phyloP scores from a whole-genome alignment of 2,797 vertebrate species.

The Pteropus rufus region DNA sequence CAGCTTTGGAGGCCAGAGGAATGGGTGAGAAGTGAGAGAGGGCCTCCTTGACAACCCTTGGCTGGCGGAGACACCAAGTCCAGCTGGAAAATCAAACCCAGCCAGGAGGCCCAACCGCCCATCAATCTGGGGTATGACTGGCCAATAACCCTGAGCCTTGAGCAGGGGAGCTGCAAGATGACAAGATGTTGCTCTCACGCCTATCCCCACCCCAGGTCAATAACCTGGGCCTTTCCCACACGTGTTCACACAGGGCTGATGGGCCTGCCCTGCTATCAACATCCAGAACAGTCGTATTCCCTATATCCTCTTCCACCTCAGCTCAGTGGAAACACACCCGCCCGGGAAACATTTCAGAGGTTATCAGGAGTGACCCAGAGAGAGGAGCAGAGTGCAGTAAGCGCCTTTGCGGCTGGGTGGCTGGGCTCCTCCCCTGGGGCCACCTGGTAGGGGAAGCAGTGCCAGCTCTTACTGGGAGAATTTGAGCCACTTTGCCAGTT shows the following conservation, averaged over 20 bases:
- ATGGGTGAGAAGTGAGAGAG: background rate
- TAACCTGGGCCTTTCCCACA: background rate
- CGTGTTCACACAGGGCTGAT: accelerated
- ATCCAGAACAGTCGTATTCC: background rate
- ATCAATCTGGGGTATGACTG: background rate
- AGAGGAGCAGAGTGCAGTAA: background rate
- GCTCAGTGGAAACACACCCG: background rate
- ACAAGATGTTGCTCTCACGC: background rate
- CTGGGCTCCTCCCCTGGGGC: background rate
- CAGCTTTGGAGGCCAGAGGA: background rate
- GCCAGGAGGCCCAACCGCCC: background rate
- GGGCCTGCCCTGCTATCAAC: accelerated
- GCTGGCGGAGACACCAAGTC: background rate
- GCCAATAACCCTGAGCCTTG: background rate
- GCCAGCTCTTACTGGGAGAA: background rate
- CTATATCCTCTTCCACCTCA: background rate
- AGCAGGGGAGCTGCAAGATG: background rate
- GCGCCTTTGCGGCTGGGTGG: background rate
- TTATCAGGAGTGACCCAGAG: background rate
- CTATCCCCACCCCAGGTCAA: background rate
- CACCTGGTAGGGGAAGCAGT: background rate
- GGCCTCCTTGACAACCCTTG: background rate
- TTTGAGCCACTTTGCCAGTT: background rate
- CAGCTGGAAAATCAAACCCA: background rate
- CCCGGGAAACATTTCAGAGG: background rate